Evolutionary conservation across 2,113 vertebrate species (phyloP).

Genomic region (Hymenochirus boettgeri): DNA sequence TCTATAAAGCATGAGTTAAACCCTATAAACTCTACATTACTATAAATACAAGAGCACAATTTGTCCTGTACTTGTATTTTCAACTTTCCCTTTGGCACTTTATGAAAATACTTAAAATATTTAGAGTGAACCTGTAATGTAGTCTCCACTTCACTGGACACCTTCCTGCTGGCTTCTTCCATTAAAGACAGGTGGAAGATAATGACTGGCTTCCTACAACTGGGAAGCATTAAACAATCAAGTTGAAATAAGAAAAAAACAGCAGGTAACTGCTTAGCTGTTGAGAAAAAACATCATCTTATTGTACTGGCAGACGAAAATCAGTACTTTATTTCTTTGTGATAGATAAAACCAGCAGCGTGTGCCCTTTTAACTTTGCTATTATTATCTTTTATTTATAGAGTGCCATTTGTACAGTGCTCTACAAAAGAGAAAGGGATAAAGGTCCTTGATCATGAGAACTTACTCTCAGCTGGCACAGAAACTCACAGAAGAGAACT

Average conservation of each 20-base stretch:
- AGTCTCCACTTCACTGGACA: neutral
- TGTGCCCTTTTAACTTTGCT: constrained; percentile 4
- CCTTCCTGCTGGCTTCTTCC: neutral
- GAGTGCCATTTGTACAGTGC: neutral
- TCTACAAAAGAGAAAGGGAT: neutral
- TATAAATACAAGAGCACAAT: too few relatives aligned
- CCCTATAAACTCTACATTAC: too few relatives aligned
- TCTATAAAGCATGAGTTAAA: too few relatives aligned
- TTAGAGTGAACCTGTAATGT: neutral
- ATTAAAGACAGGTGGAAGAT: neutral
- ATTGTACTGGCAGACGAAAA: neutral
- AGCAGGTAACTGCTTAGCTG: neutral
- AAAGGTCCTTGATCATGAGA: neutral
- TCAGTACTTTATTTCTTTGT: neutral
- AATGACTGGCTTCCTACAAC: neutral
- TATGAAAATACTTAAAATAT: neutral
- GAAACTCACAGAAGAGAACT: too few relatives aligned
- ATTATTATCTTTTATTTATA: neutral
- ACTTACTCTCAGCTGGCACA: neutral
- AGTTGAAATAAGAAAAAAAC: neutral
- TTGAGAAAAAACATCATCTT: neutral
- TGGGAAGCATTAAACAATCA: neutral
- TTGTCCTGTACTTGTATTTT: too few relatives aligned
- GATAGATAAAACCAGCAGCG: constrained; percentile 1
- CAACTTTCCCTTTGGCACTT: too few relatives aligned